Conservation (phyloP, 2,113 vertebrate genomes). For the Emydura subglobosa region DNA sequence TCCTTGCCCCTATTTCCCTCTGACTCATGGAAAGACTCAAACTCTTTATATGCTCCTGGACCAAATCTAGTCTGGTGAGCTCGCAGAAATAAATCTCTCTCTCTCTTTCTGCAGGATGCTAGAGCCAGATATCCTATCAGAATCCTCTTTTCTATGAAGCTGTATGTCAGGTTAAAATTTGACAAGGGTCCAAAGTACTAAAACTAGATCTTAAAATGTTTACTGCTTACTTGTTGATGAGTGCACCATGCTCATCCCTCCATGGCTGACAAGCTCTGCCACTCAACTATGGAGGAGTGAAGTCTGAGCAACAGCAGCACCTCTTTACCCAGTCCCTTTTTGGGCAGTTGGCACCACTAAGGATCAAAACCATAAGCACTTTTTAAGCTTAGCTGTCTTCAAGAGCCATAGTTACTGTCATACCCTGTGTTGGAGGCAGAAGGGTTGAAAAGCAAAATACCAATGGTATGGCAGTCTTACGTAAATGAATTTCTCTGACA, state of each 20-base stretch:
- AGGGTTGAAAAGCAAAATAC: background rate
- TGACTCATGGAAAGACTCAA: background rate
- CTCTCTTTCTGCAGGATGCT: background rate
- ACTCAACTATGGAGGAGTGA: conserved; percentile 3
- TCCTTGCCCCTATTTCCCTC: background rate
- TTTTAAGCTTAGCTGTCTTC: rapidly evolving
- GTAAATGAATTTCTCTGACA: background rate
- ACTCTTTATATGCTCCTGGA: background rate
- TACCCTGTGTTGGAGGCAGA: background rate
- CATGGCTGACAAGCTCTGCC: too few species aligned
- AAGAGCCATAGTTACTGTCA: background rate
- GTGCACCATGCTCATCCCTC: too few species aligned
- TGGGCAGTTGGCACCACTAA: background rate
- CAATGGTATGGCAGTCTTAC: background rate
- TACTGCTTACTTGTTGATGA: too few species aligned
- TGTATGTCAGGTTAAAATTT: background rate
- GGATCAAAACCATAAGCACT: background rate
- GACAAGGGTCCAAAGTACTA: background rate
- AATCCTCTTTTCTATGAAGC: background rate
- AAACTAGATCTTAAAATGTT: background rate
- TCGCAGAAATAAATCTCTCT: background rate
- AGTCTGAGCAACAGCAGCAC: background rate
- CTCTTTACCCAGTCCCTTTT: background rate
- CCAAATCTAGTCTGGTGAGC: background rate
- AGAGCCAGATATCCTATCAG: background rate